These are phyloP conservation scores for Cheilosia pagana DNA, from an alignment of 2,888 invertebrate genomes.

Conservation along the genomic window DNA sequence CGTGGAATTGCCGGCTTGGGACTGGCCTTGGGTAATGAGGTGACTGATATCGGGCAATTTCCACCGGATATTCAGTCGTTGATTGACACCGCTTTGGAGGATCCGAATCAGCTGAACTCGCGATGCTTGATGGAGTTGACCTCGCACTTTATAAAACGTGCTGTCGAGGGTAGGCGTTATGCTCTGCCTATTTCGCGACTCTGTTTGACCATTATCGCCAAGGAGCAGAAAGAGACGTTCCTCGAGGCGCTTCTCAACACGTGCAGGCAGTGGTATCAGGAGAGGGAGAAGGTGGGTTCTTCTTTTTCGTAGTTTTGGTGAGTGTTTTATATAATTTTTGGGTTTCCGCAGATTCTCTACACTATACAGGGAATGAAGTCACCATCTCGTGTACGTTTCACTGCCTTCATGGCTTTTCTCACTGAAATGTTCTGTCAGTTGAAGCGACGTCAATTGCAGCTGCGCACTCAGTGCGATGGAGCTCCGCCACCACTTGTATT, in stretches of 20 bases:
- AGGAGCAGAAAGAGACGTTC: conserved; percentile 94
- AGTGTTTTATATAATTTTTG: neutral
- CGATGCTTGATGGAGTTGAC: conserved; percentile 93
- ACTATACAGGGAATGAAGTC: conserved; percentile 85
- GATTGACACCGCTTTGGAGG: conserved; percentile 91
- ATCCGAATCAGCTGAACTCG: conserved; percentile 90
- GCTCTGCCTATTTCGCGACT: conserved; percentile 93
- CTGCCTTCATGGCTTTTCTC: conserved; percentile 94
- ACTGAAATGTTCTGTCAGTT: conserved; percentile 96
- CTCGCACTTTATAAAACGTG: conserved; percentile 90
- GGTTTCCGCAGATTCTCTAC: conserved; percentile 79
- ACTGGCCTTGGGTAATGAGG: conserved; percentile 87
- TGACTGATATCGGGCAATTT: conserved; percentile 90
- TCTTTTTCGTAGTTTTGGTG: too few relatives aligned
- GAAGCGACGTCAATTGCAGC: conserved; percentile 87
- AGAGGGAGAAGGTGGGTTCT: conserved; percentile 87
- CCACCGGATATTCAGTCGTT: conserved; percentile 89
- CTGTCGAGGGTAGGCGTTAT: conserved; percentile 90
- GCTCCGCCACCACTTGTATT: conserved; percentile 90
- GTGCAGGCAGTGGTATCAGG: conserved; percentile 95
- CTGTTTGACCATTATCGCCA: conserved; percentile 94
- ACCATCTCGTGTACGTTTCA: conserved; percentile 87
- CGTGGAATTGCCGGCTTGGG: conserved; percentile 88
- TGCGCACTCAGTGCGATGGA: conserved; percentile 85
- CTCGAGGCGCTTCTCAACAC: conserved; percentile 94